These are phyloP conservation scores for Thalassophryne amazonica DNA, from an alignment of 2,797 vertebrate genomes.

Conservation along the genomic window DNA sequence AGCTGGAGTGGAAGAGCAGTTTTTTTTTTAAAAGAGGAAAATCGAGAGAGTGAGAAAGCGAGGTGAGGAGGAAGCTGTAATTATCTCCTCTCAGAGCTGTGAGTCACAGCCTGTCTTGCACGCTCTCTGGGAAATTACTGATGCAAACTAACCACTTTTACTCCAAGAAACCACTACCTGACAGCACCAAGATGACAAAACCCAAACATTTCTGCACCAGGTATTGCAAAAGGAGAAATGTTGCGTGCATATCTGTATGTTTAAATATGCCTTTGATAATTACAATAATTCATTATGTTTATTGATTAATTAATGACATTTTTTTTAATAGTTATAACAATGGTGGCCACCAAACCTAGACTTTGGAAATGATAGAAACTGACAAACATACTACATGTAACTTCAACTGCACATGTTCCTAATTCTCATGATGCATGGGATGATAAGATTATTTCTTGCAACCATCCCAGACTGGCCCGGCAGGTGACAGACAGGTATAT, in stretches of 20 bases:
- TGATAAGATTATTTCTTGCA: too few relatives aligned
- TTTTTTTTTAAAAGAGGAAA: constrained; percentile 14
- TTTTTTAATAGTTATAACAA: too few relatives aligned
- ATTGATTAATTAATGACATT: too few relatives aligned
- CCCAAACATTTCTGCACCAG: constrained; percentile 6
- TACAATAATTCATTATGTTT: too few relatives aligned
- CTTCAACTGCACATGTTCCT: too few relatives aligned
- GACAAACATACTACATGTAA: too few relatives aligned
- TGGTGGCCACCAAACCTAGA: too few relatives aligned
- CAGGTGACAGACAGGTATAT: too few relatives aligned
- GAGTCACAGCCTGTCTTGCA: constrained; percentile 56
- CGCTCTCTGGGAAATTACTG: constrained; percentile 55
- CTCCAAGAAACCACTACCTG: constrained; percentile 52
- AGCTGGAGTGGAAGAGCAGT: constrained; percentile 83
- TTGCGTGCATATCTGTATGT: background rate
- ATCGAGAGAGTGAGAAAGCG: constrained; percentile 63
- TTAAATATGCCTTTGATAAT: background rate
- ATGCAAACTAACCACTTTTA: constrained; percentile 59
- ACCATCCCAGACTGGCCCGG: too few relatives aligned
- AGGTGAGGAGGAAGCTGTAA: constrained; percentile 65
- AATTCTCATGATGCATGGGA: too few relatives aligned
- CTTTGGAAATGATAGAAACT: too few relatives aligned
- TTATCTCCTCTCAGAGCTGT: constrained; percentile 67
- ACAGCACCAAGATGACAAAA: constrained; percentile 30
- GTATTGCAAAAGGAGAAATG: constrained; percentile 5